Evolutionary conservation across 1,140 invertebrate genomes (phyloP), one percentile per base, ranked within the genome.

Genomic region (Drosophila pallidifrons): DNA sequence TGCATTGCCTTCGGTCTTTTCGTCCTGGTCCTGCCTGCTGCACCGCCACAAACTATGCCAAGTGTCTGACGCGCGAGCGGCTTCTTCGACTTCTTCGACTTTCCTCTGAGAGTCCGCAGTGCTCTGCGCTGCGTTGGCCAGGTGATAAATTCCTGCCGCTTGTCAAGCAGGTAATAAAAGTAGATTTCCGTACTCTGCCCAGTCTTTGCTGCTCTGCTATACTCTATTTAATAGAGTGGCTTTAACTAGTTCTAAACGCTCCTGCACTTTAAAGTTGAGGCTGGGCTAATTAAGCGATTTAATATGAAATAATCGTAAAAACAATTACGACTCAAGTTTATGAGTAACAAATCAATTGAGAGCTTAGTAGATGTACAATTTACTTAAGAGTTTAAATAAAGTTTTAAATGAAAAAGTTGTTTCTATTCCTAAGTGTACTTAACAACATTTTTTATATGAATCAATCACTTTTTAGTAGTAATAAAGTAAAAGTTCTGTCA

Each of bases 1-100:
- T 49, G 10, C 20, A 10, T 38, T 10, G 35, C 8, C 30, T 6
- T 25, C 58, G 30, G 13, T 32, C 25, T 8, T 32, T 38, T 52
- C 28, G 5, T 32, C 8, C 49, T 70, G 4, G 28, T 8, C 16
- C 58, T 25, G 52, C 52, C 38, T 61, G 30, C 65, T 68, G 67
- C 58, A 80, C 83, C 52, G 77, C 83, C 83, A 83, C 74, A 81
- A 87, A 88, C 83, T 88, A 88, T 88, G 83, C 83, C 85, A 88
- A 88, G 83, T 88, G 85, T 88, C 80, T 89, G 85, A 69, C 38
- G 79, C 77, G 63, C 49, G 35, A 38, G 54, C 75, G 59, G 69
- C 64, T 74, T 72, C 58, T 67, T 49, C 61, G 58, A 67, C 71
- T 54, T 38, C 1, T 38, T 32, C 30, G 5, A 6, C 30, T 8